Percentiles rank a stretch among this genome's conserved stretches.
These are phyloP conservation scores for Todiramphus chloris DNA, from an alignment of 2,113 vertebrate species.

Conservation along the genomic window DNA sequence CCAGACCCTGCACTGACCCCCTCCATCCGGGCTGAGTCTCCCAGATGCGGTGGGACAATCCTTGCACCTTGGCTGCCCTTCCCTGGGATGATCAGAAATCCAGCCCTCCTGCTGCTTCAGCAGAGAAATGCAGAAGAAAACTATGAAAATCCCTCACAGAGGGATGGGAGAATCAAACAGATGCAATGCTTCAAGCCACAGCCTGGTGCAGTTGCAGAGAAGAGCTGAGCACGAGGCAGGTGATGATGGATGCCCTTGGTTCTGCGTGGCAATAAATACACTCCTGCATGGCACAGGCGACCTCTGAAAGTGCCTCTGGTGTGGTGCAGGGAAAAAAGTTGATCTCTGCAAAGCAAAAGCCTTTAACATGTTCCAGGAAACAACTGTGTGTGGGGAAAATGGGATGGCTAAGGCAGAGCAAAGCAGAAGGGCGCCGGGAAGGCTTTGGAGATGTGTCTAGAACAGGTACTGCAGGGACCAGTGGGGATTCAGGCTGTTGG, in stretches of 20 bases:
- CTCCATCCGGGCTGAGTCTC: not conserved
- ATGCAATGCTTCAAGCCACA: not conserved
- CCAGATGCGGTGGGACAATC: not conserved
- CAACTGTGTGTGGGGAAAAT: not conserved
- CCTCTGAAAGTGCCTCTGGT: not conserved
- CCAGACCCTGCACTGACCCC: not conserved
- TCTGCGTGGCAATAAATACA: not conserved
- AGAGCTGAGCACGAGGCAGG: rapidly evolving
- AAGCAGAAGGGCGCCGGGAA: not conserved
- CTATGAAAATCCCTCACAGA: not conserved
- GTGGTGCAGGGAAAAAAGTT: not conserved
- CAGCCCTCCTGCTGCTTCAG: not conserved
- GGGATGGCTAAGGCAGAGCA: not conserved
- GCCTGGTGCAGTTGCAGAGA: not conserved
- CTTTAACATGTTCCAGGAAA: not conserved
- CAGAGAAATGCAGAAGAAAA: not conserved
- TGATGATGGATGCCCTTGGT: rapidly evolving
- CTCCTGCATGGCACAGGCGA: not conserved
- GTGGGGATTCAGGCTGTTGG: not conserved
- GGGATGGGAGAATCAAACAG: not conserved
- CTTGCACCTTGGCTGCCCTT: not conserved
- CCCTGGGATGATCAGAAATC: not conserved
- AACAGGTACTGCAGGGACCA: not conserved
- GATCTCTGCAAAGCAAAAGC: not conserved
- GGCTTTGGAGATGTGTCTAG: not conserved